Conservation (phyloP, 1,140 invertebrate genomes). For the Platyura marginata region DNA sequence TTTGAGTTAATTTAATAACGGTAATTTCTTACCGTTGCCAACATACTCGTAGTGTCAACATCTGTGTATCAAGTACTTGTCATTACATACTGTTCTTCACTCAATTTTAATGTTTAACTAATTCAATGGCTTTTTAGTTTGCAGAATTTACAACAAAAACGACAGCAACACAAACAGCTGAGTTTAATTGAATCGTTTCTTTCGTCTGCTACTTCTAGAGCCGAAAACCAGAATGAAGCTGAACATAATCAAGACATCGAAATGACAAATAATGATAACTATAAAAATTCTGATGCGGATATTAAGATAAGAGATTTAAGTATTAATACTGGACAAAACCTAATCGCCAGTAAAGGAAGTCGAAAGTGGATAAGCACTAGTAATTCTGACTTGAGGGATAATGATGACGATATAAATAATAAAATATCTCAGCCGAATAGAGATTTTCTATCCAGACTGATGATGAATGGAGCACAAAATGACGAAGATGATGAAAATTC, state of each 20-base stretch:
- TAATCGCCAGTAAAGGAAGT: constrained; percentile 23
- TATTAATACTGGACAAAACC: constrained; percentile 9
- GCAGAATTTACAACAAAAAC: not conserved
- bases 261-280: constrained; percentile 9
- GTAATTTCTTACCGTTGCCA: too few species aligned
- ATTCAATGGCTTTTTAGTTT: not conserved
- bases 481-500: constrained; percentile 23
- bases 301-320: not conserved
- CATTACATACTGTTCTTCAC: too few species aligned
- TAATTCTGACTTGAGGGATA: constrained; percentile 13
- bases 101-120: not conserved
- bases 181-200: constrained; percentile 22
- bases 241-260: constrained; percentile 1
- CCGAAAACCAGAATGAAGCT: not conserved
- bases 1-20: too few species aligned
- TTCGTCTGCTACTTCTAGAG: constrained; percentile 18
- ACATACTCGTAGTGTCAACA: too few species aligned
- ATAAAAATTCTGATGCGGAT: constrained; percentile 13
- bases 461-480: constrained; percentile 5
- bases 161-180: constrained; percentile 21
- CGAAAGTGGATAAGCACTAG: constrained; percentile 23
- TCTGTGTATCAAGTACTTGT: too few species aligned
- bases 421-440: constrained; percentile 15
- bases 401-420: constrained; percentile 4
- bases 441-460: constrained; percentile 19